Percentiles rank a stretch among this genome's conserved stretches.
These are phyloP conservation scores for Corythornis vintsioides DNA, from an alignment of 2,113 vertebrate species.

Conservation along the genomic window DNA sequence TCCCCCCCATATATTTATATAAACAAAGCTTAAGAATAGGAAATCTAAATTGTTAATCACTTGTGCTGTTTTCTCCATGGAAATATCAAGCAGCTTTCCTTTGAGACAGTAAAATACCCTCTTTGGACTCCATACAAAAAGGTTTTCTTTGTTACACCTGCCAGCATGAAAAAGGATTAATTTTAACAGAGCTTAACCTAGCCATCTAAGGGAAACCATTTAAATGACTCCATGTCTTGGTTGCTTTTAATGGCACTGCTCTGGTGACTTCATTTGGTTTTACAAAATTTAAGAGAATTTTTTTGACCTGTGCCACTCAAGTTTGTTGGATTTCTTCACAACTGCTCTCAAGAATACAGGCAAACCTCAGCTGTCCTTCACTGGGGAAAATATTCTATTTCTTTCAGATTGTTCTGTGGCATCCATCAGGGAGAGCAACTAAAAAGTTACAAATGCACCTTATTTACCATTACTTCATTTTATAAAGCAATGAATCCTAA, in stretches of 20 bases:
- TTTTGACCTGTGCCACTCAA: constrained; percentile 5
- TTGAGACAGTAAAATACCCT: constrained; percentile 64
- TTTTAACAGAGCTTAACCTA: constrained; percentile 72
- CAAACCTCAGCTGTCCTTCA: background rate
- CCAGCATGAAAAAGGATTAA: constrained; percentile 74
- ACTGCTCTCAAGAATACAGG: background rate
- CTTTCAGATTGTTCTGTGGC: background rate
- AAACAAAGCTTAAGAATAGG: constrained; percentile 66
- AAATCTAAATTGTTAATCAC: constrained; percentile 70
- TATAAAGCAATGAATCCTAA: constrained; percentile 30
- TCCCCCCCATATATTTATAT: constrained; percentile 70
- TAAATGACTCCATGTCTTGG: constrained; percentile 59
- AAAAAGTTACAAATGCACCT: background rate
- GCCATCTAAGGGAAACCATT: constrained; percentile 44
- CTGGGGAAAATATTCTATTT: constrained; percentile 15
- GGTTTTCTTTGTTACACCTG: constrained; percentile 74
- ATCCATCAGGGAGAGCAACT: constrained; percentile 24
- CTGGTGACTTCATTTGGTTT: constrained; percentile 65
- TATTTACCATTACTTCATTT: constrained; percentile 25
- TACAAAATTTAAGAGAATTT: constrained; percentile 37
- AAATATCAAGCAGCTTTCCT: constrained; percentile 67
- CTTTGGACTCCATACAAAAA: constrained; percentile 66
- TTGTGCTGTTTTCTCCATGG: constrained; percentile 66
- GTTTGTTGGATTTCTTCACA: constrained; percentile 19
- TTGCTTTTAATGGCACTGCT: constrained; percentile 52